A percentile compares a stretch with the other conserved stretches of the same genome.
Evolutionary conservation across 2,888 invertebrate species (phyloP).

Genomic region (Siphlonurus alternatus): DNA sequence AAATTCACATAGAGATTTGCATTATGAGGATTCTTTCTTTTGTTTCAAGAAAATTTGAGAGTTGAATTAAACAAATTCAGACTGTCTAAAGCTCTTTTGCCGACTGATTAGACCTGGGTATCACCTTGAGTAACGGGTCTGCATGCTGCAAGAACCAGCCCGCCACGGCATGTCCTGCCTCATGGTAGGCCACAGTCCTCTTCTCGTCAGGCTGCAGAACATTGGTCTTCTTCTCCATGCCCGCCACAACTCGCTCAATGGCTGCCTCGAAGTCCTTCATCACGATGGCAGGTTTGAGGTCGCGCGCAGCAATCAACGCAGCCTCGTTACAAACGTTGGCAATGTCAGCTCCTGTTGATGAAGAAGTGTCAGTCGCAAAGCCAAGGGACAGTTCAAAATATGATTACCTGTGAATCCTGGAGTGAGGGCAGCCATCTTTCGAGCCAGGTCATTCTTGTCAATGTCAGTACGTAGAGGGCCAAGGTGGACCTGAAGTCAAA

Average conservation of each 20-base stretch:
- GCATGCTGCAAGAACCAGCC: slow-evolving; percentile 97
- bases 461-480: slow-evolving; percentile 69
- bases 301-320: slow-evolving; percentile 93
- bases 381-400: slow-evolving; percentile 1
- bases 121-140: slow-evolving; percentile 88
- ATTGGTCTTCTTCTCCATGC: slow-evolving; percentile 97
- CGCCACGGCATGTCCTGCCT: slow-evolving; percentile 97
- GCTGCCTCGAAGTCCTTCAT: slow-evolving; percentile 95
- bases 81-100: too few relatives aligned
- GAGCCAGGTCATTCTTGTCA: slow-evolving; percentile 69
- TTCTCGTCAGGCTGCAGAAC: slow-evolving; percentile 97
- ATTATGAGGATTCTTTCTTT: neutral
- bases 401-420: slow-evolving; percentile 88
- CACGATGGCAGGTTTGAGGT: slow-evolving; percentile 60
- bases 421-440: slow-evolving; percentile 96
- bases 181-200: slow-evolving; percentile 95
- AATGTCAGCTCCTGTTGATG: slow-evolving; percentile 68
- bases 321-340: slow-evolving; percentile 99
- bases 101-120: neutral
- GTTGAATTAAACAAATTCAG: too few relatives aligned
- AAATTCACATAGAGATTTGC: neutral
- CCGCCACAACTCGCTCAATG: slow-evolving; percentile 93
- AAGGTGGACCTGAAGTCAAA: slow-evolving; percentile 56
- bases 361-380: neutral
- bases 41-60: neutral